Evolutionary conservation across 2,888 invertebrate genomes (phyloP), one percentile per base, ranked within the genome.

Genomic region (Thalpophila matura): DNA sequence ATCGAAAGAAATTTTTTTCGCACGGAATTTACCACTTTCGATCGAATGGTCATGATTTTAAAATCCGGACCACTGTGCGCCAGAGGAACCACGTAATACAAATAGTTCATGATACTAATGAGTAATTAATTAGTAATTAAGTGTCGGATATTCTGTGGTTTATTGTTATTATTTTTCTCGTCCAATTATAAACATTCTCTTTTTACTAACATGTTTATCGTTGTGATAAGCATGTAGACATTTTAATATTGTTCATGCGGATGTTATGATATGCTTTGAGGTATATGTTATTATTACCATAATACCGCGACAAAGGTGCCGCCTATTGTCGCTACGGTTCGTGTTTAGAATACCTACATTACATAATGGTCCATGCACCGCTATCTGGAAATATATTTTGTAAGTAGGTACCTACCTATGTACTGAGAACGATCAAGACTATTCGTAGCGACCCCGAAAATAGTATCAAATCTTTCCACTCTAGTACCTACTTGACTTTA

Each of bases 211-310:
- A 26, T 22, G 46, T 49, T 47, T 70, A 53, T 20, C 33, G 16
- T 35, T 20, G 24, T 18, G 9, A n/a, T 14, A 40, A 4, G 10
- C 22, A 20, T 33, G 9, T 22, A n/a, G n/a, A n/a, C n/a, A 27
- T 45, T 62, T 18, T 42, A 5, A 29, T 61, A 16, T 29, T 24
- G 24, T 31, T 18, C 18, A 27, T 37, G 9, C 56, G 66, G 73
- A 68, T 68, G 73, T 72, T 46, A 38, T 56, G 73, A 64, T 64
- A 50, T 38, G 14, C 6, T 50, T 71, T 40, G 38, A 46, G 38
- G 26, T 40, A 16, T 55, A n/a, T 61, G 9, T 45, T 50, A 50
- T 50, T 64, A 35, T 26, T n/a, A n/a, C n/a, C 16, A n/a, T 14
- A 1, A 14, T 49, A 45, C 37, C 1, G 20, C 35, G 16, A 18